Evolutionary conservation across 1,140 invertebrate genomes (phyloP).

Genomic region (Drosophila watanabei): DNA sequence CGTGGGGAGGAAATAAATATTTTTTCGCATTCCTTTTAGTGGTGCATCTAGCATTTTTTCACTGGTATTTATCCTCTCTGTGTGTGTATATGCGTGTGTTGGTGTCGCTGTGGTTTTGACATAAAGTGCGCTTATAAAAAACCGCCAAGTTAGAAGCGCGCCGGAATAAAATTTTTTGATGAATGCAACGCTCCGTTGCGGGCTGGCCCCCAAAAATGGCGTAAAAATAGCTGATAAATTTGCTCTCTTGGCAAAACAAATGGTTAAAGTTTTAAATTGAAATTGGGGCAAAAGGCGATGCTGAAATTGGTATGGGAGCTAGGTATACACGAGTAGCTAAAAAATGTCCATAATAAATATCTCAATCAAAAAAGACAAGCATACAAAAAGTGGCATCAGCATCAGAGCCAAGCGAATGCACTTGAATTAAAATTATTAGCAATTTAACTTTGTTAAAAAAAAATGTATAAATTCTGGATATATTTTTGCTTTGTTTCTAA

Average conservation of each 20-base stretch:
- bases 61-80: constrained; percentile 29
- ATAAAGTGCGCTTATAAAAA: constrained; percentile 84
- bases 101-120: constrained; percentile 79
- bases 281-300: constrained; percentile 72
- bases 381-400: constrained; percentile 47
- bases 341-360: constrained; percentile 75
- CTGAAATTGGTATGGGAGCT: constrained; percentile 34
- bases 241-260: constrained; percentile 70
- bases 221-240: constrained; percentile 81
- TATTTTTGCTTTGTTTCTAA: background rate
- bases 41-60: constrained; percentile 36
- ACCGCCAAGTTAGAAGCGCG: constrained; percentile 76
- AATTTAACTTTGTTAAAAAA: background rate
- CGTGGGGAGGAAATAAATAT: constrained; percentile 50
- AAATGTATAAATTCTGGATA: background rate
- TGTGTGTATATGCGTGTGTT: constrained; percentile 21
- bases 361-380: constrained; percentile 78
- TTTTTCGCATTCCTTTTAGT: constrained; percentile 69
- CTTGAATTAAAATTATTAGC: background rate
- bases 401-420: constrained; percentile 27
- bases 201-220: constrained; percentile 50
- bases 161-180: constrained; percentile 76
- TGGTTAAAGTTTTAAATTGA: constrained; percentile 82
- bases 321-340: constrained; percentile 31
- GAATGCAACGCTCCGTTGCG: constrained; percentile 68